Base-by-base conservation (phyloP, 2,888 invertebrate genomes). In the Cephus pulcher region DNA sequence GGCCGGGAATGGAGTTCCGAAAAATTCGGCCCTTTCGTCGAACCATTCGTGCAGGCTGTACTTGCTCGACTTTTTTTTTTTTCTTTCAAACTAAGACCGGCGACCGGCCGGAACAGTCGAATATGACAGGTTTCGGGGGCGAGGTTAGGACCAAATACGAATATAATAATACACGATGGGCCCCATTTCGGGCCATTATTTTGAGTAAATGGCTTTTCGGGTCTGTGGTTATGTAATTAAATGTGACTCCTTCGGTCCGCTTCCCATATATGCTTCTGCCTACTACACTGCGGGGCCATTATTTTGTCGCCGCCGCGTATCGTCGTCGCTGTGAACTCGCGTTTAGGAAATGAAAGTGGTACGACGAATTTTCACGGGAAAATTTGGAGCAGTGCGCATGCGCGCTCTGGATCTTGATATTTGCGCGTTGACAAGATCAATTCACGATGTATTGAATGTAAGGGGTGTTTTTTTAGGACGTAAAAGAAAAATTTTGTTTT, bases 211-310 rank as follows among this genome's bases (percentile, higher is more conserved):
- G 78, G 78, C 74, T 56, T 74, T 70, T 74, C 74, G 71, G 75
- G n/a, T 70, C 75, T 37, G 78, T 78, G 78, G 78, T 78, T 78
- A 78, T 75, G 78, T 78, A 78, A 78, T 78, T 78, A 78, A 78
- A 78, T 75, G 78, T 78, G 75, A 70, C 78, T 78, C 74, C 71
- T 70, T 74, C 9, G 71, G 71, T 71, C 71, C 71, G 32, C 33
- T 71, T 71, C 71, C 71, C 71, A 71, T 33, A 71, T 74, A 74
- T 74, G 74, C 78, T 74, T 74, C 78, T 74, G 74, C 78, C 78
- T 74, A 75, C 74, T 75, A 71, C 78, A 69, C 69, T 70, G 32
- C 71, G 71, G 6, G 32, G 12, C 71, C 35, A 56, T 75, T 71
- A 74, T 75, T 40, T 69, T 32, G 37, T 75, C 78, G 71, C 69